Conservation (phyloP, 2,797 vertebrate species). For the Gorsachius magnificus region DNA sequence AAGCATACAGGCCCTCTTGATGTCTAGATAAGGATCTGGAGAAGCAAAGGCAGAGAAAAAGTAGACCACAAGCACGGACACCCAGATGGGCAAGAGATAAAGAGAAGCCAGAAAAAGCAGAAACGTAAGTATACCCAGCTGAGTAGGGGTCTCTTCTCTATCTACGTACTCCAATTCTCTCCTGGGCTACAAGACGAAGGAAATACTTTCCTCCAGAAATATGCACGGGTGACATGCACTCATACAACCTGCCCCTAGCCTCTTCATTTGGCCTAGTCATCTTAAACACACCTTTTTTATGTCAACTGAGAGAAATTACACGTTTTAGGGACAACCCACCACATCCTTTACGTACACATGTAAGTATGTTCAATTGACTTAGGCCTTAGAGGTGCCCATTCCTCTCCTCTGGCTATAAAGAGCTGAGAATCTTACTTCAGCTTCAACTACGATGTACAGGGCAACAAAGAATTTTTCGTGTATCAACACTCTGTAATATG, state of each 20-base stretch:
- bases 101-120: not conserved
- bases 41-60: not conserved
- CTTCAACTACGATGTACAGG: not conserved
- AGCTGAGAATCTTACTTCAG: not conserved
- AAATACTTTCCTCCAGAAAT: not conserved
- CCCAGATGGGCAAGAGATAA: not conserved
- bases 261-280: not conserved
- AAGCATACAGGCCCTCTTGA: not conserved
- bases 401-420: not conserved
- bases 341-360: rapidly evolving
- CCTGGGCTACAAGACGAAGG: not conserved
- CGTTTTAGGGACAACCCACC: not conserved
- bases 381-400: not conserved
- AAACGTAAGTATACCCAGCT: rapidly evolving
- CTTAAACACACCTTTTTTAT: not conserved
- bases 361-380: not conserved
- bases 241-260: not conserved
- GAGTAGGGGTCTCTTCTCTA: not conserved
- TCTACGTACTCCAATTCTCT: not conserved
- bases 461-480: not conserved
- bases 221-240: rapidly evolving
- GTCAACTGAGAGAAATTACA: not conserved
- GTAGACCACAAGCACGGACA: not conserved
- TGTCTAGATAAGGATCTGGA: not conserved
- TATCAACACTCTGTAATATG: not conserved